Evolutionary conservation across 2,888 invertebrate genomes (phyloP).

Genomic region (Chalcosyrphus nemorum): DNA sequence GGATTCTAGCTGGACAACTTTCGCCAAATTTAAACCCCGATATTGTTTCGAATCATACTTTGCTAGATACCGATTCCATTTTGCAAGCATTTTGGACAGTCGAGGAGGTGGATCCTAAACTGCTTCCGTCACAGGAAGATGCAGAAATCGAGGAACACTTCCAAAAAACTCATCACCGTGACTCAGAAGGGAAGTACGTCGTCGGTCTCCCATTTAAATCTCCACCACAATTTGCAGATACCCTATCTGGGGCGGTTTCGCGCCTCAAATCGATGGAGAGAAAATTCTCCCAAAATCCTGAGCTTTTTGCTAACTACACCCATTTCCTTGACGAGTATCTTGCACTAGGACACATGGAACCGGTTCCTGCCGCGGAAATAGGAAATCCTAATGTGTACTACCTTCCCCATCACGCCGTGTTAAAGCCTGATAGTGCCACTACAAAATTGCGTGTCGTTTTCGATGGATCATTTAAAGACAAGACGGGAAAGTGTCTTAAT

Average conservation of each 20-base stretch:
- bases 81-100: background rate
- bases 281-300: slow-evolving; percentile 20
- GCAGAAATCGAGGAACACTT: slow-evolving; percentile 50
- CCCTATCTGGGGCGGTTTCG: too few species aligned
- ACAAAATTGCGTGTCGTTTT: background rate
- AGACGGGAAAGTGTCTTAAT: slow-evolving; percentile 6
- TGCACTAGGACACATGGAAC: slow-evolving; percentile 49
- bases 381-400: slow-evolving; percentile 47
- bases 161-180: background rate
- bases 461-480: slow-evolving; percentile 37
- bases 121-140: too few species aligned
- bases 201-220: too few species aligned
- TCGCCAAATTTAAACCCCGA: too few species aligned
- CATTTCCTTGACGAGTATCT: slow-evolving; percentile 65
- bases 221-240: too few species aligned
- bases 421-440: slow-evolving; percentile 47
- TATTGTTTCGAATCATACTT: background rate
- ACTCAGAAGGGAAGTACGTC: too few species aligned
- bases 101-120: slow-evolving; percentile 12
- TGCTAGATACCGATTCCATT: background rate
- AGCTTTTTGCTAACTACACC: background rate
- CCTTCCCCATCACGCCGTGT: slow-evolving; percentile 67
- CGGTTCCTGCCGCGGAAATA: slow-evolving; percentile 30
- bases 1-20: background rate
- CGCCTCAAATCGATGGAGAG: slow-evolving; percentile 1